Conservation (phyloP, 1,140 invertebrate genomes). For the Drosophila parvula region DNA sequence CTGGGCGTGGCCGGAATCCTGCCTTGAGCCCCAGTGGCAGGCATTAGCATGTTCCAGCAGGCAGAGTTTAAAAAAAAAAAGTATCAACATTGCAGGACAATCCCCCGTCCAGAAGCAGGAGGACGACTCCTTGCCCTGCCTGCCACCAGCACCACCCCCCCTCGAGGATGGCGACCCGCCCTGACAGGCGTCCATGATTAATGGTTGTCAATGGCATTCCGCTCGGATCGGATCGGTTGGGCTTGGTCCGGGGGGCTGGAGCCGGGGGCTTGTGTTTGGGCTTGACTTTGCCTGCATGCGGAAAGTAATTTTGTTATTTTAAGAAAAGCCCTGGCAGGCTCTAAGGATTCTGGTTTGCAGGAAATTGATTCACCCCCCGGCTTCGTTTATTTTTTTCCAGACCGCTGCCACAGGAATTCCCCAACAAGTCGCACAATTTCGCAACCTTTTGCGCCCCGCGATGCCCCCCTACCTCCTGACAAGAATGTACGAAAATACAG, state of each 20-base stretch:
- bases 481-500: constrained; percentile 21
- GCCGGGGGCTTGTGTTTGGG: constrained; percentile 1
- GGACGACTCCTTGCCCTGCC: neutral
- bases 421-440: constrained; percentile 74
- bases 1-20: constrained; percentile 71
- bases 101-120: constrained; percentile 30
- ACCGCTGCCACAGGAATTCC: constrained; percentile 75
- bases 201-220: constrained; percentile 83
- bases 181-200: constrained; percentile 83
- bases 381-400: constrained; percentile 58
- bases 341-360: constrained; percentile 60
- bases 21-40: constrained; percentile 73
- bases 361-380: constrained; percentile 75
- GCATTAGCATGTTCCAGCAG: constrained; percentile 76
- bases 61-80: constrained; percentile 66
- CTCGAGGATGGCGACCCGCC: constrained; percentile 59
- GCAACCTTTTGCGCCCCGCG: constrained; percentile 78
- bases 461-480: neutral
- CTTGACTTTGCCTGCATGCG: constrained; percentile 62
- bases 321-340: constrained; percentile 70
- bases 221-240: constrained; percentile 41
- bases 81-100: constrained; percentile 67
- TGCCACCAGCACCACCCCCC: constrained; percentile 27
- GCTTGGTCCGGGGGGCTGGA: neutral
- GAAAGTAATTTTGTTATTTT: constrained; percentile 83